phyloP scores from a whole-genome alignment of 64 coral and sea anemone species.

The Orbicella faveolata region DNA sequence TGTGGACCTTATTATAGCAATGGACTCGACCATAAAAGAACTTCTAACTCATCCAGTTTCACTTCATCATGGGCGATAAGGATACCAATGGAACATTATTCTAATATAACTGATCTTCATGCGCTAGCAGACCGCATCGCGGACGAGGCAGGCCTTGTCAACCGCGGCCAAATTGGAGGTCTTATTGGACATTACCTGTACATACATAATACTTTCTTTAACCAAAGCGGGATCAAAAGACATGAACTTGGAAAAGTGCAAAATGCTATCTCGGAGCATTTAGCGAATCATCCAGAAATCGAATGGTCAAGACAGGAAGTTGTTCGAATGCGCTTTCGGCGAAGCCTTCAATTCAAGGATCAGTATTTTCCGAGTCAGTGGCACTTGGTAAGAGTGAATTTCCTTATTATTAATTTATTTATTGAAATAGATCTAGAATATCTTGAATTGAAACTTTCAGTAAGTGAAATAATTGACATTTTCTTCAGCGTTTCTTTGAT shows the following conservation, averaged over 20 bases:
- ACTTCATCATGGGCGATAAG: constrained; percentile 84
- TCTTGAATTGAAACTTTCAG: constrained; percentile 7
- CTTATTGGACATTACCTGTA: constrained; percentile 73
- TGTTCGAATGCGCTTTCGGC: constrained; percentile 71
- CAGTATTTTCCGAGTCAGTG: constrained; percentile 99
- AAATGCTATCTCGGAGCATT: constrained; percentile 49
- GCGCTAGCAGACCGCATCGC: constrained; percentile 71
- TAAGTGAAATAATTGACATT: not conserved
- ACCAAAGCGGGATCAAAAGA: constrained; percentile 40
- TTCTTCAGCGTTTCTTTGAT: not conserved
- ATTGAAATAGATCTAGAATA: not conserved
- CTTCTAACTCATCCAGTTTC: not conserved
- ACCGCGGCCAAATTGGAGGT: constrained; percentile 85
- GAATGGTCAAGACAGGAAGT: constrained; percentile 94
- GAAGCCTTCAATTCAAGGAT: constrained; percentile 94
- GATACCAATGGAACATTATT: constrained; percentile 65
- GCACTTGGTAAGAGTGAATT: constrained; percentile 91
- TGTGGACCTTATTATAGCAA: constrained; percentile 26
- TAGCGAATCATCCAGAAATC: constrained; percentile 79
- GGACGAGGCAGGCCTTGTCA: constrained; percentile 60
- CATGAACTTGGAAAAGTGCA: constrained; percentile 42
- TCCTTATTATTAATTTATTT: constrained; percentile 71
- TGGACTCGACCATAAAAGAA: constrained; percentile 30
- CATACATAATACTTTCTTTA: constrained; percentile 71
- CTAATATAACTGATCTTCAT: constrained; percentile 43